Conservation (phyloP, 2,797 vertebrate species). For the Passerculus sandwichensis region DNA sequence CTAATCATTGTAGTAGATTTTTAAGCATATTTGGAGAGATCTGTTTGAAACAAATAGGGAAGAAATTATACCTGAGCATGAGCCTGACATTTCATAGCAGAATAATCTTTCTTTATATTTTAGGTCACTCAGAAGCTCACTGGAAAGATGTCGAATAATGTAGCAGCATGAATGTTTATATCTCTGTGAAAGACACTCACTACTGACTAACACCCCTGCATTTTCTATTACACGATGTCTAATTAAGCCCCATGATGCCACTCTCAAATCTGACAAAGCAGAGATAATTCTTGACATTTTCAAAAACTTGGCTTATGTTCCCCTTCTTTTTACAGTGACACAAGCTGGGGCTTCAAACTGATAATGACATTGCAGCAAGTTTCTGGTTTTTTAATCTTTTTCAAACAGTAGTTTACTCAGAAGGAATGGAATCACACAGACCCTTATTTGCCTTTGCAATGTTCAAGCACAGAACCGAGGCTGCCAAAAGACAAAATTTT, state of each 20-base stretch:
- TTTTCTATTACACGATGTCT: conserved; percentile 73
- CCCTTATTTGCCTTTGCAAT: conserved; percentile 46
- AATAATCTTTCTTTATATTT: conserved; percentile 65
- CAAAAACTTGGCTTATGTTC: conserved; percentile 69
- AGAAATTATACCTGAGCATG: not conserved
- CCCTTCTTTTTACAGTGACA: conserved; percentile 59
- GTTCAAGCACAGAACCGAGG: conserved; percentile 9
- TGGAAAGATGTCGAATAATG: conserved; percentile 45
- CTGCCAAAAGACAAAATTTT: conserved; percentile 41
- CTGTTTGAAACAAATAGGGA: not conserved
- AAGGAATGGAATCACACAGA: conserved; percentile 44
- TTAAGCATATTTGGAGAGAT: not conserved
- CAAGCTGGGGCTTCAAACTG: conserved; percentile 59
- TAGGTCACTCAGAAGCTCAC: conserved; percentile 62
- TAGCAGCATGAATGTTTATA: conserved; percentile 67
- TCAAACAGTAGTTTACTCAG: conserved; percentile 42
- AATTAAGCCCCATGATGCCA: conserved; percentile 73
- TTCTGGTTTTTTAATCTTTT: conserved; percentile 18
- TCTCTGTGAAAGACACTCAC: conserved; percentile 66
- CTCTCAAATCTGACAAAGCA: conserved; percentile 67
- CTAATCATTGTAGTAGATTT: not conserved
- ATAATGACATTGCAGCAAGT: conserved; percentile 53
- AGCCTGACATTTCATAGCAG: conserved; percentile 43
- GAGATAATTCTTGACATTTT: conserved; percentile 74
- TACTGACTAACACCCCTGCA: conserved; percentile 66